Conservation (phyloP, 1,140 invertebrate species). For the Drosophila santomea region DNA sequence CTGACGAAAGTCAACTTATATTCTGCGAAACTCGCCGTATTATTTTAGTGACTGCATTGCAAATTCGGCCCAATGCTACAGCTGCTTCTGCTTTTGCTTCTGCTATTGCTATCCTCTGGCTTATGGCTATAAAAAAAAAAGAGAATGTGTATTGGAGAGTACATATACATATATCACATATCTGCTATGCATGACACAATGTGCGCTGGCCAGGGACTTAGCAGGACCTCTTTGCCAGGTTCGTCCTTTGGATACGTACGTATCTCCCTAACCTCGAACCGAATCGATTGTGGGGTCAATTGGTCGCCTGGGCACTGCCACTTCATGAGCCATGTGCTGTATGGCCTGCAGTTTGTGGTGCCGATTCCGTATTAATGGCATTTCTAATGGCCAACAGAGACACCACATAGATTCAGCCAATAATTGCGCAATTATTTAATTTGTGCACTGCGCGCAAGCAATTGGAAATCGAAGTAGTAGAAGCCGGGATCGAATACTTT, state of each 20-base stretch:
- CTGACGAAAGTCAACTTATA: background rate
- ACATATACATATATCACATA: conserved; percentile 15
- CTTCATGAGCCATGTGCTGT: background rate
- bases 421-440: conserved; percentile 72
- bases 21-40: background rate
- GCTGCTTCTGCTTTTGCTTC: background rate
- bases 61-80: background rate
- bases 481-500: too few species aligned
- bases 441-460: conserved; percentile 21
- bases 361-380: conserved; percentile 32
- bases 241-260: too few species aligned
- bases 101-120: conserved; percentile 26
- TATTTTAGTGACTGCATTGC: conserved; percentile 4
- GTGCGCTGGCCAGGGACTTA: background rate
- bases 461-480: conserved; percentile 23
- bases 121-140: conserved; percentile 53
- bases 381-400: conserved; percentile 10
- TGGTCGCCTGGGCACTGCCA: conserved; percentile 1
- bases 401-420: conserved; percentile 33
- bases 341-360: conserved; percentile 3
- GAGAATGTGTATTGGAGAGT: conserved; percentile 33
- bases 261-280: background rate
- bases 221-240: background rate
- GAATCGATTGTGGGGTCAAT: conserved; percentile 32
- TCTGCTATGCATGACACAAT: conserved; percentile 24